Evolutionary conservation across 2,113 vertebrate genomes (phyloP), one percentile per base, ranked within the genome.

Genomic region (Mastomys natalensis): DNA sequence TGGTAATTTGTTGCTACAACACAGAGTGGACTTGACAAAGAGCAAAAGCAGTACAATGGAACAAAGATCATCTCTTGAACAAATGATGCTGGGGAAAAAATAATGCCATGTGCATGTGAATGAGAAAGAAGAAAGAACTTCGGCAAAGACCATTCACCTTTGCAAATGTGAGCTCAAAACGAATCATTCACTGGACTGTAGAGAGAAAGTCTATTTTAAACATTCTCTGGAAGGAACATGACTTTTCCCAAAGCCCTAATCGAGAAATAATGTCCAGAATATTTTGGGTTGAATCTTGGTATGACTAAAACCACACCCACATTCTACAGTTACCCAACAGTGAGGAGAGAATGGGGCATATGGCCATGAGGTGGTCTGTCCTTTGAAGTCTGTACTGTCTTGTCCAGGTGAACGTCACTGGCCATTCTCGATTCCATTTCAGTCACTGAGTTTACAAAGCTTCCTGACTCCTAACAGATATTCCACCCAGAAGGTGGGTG

Each of bases 101-200:
- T n/a, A 16, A 45, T 31, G 82, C 2, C 4, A 31, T 22, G 45
- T 58, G 0, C 53, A 45, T 13, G 8, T 2, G 24, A 19, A 10
- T 6, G 21, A 81, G 51, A 58, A 58, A 72, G 70, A 72, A n/a
- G 37, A 11, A 87, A 60, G 26, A 74, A 58, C 22, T 37, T n/a
- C 88, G 16, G 45, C 34, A 66, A 11, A 86, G 26, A n/a, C 2
- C 17, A 90, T 55, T 64, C 4, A 55, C 0, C 17, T 17, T 86
- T 53, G 72, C 5, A 90, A 81, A 92, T 64, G 34, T 53, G 45
- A 96, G 62, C 26, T 76, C 29, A 90, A 78, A 89, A 82, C 87
- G 64, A 58, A 45, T 60, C 40, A 34, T 13, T 45, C 5, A 72
- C 15, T 8, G 48, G 10, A 66, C 51, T 62, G 19, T 24, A 89